phyloP scores from a whole-genome alignment of 2,797 vertebrate species.

The Spea hammondii region DNA sequence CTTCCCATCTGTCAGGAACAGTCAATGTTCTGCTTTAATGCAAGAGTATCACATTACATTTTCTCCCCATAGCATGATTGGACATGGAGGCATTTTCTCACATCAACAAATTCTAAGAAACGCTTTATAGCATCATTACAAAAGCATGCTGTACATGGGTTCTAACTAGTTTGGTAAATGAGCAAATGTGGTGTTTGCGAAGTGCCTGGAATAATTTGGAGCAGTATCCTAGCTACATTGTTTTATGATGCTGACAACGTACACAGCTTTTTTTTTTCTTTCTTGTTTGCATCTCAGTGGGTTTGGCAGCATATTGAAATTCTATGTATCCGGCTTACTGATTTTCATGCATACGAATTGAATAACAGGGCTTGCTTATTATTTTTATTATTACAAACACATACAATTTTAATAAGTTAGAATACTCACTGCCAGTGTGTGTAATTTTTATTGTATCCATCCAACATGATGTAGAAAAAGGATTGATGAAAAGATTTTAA shows the following conservation, averaged over 20 bases:
- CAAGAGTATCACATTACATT: slow-evolving; percentile 63
- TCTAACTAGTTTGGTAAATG: slow-evolving; percentile 74
- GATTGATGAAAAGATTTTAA: no score
- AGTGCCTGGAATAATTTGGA: slow-evolving; percentile 67
- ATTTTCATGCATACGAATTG: slow-evolving; percentile 27
- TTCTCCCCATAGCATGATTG: slow-evolving; percentile 61
- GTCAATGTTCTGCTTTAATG: slow-evolving; percentile 67
- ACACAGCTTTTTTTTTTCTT: slow-evolving; percentile 67
- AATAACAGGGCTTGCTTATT: slow-evolving; percentile 30
- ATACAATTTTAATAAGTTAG: background rate
- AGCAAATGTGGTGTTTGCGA: slow-evolving; percentile 69
- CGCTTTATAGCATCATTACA: slow-evolving; percentile 71
- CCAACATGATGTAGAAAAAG: no score
- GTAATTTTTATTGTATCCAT: background rate
- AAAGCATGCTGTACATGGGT: slow-evolving; percentile 74
- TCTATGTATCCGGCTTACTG: slow-evolving; percentile 57
- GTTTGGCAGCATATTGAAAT: slow-evolving; percentile 64
- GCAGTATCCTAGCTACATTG: slow-evolving; percentile 69
- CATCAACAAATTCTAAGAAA: slow-evolving; percentile 71
- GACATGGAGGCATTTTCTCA: slow-evolving; percentile 69
- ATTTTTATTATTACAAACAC: background rate
- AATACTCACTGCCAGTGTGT: background rate
- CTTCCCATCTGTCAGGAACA: slow-evolving; percentile 71
- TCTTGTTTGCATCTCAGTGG: slow-evolving; percentile 68
- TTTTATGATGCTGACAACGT: slow-evolving; percentile 73